Conservation (phyloP, 2,113 vertebrate genomes). For the Motacilla tschutschensis region DNA sequence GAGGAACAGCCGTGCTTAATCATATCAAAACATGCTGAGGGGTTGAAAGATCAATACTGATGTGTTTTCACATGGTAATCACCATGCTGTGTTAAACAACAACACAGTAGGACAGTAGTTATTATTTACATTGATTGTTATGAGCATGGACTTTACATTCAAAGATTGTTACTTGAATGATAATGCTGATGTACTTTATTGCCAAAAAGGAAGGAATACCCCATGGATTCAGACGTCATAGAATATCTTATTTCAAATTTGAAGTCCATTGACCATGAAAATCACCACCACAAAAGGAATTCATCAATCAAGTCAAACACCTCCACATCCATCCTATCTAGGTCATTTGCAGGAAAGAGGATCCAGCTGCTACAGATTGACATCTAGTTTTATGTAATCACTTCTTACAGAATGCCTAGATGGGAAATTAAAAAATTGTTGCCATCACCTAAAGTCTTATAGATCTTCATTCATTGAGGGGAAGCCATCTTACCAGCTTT, state of each 20-base stretch:
- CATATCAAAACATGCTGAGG: not conserved
- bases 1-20: not conserved
- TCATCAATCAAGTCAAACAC: not conserved
- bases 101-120: not conserved
- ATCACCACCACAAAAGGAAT: not conserved
- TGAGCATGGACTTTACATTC: not conserved
- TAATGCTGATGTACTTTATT: not conserved
- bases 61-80: not conserved
- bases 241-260: not conserved
- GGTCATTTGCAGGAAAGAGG: not conserved
- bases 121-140: not conserved
- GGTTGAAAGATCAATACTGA: not conserved
- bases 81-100: not conserved
- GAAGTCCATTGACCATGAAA: not conserved
- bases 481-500: not conserved
- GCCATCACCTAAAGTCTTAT: not conserved
- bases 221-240: not conserved
- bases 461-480: not conserved
- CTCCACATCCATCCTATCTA: not conserved
- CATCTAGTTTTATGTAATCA: not conserved
- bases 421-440: not conserved
- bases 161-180: not conserved
- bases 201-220: not conserved
- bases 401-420: not conserved
- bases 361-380: not conserved